phyloP scores from a whole-genome alignment of 2,113 vertebrate genomes.

The Nesogale talazaci region DNA sequence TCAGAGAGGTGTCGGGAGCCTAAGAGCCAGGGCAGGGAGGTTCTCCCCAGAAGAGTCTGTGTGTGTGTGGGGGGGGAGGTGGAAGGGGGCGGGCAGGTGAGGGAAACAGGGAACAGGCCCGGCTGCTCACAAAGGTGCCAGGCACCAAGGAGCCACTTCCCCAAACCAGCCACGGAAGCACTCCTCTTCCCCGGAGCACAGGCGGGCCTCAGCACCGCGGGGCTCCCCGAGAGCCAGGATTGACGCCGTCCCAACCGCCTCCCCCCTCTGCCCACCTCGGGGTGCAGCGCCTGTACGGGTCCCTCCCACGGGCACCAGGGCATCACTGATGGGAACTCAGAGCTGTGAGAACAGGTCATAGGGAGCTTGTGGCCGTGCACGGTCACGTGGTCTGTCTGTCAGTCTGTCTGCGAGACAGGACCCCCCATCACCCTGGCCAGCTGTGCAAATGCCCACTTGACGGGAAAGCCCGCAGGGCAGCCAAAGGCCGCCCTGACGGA shows the following conservation, averaged over 20 bases:
- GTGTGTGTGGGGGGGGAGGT: no score
- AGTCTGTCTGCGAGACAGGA: not conserved
- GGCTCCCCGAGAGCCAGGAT: not conserved
- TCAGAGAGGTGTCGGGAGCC: not conserved
- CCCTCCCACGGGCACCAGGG: not conserved
- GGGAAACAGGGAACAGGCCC: not conserved
- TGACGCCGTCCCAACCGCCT: not conserved
- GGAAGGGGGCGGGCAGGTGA: no score
- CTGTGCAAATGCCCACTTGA: not conserved
- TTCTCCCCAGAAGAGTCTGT: not conserved
- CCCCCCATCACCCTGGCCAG: not conserved
- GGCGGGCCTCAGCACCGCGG: no score
- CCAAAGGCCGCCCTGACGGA: not conserved
- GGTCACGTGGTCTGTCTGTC: fast-evolving
- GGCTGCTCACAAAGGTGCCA: not conserved
- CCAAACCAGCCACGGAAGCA: no score
- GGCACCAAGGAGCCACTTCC: not conserved
- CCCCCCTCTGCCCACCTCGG: not conserved
- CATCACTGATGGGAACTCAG: no score
- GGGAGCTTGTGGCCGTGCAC: fast-evolving
- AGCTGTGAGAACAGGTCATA: not conserved
- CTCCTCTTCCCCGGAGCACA: not conserved
- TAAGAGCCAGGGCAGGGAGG: fast-evolving
- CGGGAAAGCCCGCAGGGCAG: not conserved
- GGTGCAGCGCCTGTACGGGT: no score